phyloP scores from a whole-genome alignment of 2,888 invertebrate species.

The Empis stercorea region DNA sequence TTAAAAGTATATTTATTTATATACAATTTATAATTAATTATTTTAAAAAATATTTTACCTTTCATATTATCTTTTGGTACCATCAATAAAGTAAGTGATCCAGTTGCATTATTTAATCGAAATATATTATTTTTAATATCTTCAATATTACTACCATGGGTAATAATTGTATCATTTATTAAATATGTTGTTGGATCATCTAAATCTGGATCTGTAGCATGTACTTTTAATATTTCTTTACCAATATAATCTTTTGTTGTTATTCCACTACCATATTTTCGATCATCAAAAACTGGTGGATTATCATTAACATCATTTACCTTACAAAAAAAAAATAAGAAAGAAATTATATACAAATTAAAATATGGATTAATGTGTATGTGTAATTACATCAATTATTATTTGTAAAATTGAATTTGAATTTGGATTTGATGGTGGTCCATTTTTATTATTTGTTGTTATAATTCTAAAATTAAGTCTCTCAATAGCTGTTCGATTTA shows the following conservation, averaged over 20 bases:
- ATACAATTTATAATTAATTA: no score
- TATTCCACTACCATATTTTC: conserved; percentile 41
- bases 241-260: conserved; percentile 36
- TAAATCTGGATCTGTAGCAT: conserved; percentile 43
- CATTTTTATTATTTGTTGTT: conserved; percentile 37
- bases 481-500: conserved; percentile 37
- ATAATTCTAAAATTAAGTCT: conserved; percentile 37
- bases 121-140: conserved; percentile 36
- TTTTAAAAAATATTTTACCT: background rate
- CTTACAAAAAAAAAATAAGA: conserved; percentile 27
- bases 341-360: background rate
- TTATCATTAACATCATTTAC: conserved; percentile 48
- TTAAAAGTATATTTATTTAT: conserved; percentile 5
- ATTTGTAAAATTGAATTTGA: conserved; percentile 32
- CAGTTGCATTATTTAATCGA: conserved; percentile 32
- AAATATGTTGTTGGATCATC: conserved; percentile 35
- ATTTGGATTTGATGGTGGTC: conserved; percentile 18
- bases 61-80: conserved; percentile 42
- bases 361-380: background rate
- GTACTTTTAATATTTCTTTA: conserved; percentile 38
- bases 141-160: conserved; percentile 35
- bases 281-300: conserved; percentile 39
- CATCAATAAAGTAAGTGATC: conserved; percentile 40
- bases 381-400: conserved; percentile 32
- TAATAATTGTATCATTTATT: conserved; percentile 33